Evolutionary conservation across 1,140 invertebrate genomes (phyloP).

Genomic region (Listronotus bonariensis): DNA sequence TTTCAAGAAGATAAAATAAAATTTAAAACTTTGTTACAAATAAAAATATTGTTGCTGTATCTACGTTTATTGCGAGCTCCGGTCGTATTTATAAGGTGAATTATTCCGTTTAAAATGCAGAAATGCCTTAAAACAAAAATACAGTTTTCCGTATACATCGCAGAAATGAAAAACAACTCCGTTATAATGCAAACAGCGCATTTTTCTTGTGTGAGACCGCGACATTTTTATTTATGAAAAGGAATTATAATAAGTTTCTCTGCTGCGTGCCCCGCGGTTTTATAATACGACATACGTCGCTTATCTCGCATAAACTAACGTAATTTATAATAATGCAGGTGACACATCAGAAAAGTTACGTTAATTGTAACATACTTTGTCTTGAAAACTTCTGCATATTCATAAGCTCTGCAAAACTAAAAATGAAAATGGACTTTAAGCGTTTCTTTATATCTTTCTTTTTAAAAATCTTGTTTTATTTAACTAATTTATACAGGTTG

Average conservation of each 20-base stretch:
- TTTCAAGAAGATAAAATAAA: no score
- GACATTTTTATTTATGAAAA: slow-evolving; percentile 36
- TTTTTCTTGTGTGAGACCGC: slow-evolving; percentile 28
- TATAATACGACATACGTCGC: slow-evolving; percentile 11
- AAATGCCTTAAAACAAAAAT: slow-evolving; percentile 28
- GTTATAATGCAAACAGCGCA: slow-evolving; percentile 34
- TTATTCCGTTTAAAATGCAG: no score
- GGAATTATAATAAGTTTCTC: slow-evolving; percentile 34
- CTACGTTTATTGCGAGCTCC: no score
- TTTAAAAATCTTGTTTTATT: no score
- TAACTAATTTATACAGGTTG: no score
- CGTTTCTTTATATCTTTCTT: no score
- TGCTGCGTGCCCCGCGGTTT: slow-evolving; percentile 31
- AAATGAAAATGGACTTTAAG: no score
- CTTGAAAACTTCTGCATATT: not conserved
- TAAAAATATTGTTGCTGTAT: no score
- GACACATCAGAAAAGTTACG: slow-evolving; percentile 28
- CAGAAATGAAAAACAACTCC: slow-evolving; percentile 30
- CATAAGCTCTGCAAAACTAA: no score
- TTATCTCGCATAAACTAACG: slow-evolving; percentile 30
- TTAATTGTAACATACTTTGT: slow-evolving; percentile 30
- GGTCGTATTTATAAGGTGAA: no score
- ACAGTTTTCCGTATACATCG: slow-evolving; percentile 6
- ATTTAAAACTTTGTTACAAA: no score
- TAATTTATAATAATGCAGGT: slow-evolving; percentile 33